A percentile compares a stretch with the other conserved stretches of the same genome.
Conservation (phyloP, 1,140 invertebrate species). For the Panagrolaimus sp. region DNA sequence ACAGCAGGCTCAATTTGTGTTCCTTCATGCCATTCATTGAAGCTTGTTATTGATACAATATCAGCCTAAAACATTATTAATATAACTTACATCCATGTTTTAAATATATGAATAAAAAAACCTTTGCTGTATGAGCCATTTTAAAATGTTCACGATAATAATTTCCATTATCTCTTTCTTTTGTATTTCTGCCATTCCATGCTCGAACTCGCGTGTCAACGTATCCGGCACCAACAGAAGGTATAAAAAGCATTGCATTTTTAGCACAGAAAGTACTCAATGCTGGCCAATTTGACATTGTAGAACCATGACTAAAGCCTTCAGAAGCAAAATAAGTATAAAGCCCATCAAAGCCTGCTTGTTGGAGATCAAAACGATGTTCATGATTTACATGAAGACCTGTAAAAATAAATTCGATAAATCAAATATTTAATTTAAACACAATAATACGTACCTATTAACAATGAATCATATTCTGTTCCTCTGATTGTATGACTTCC, state of each 20-base stretch:
- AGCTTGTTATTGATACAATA: conserved; percentile 62
- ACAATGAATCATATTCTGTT: conserved; percentile 60
- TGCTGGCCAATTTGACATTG: conserved; percentile 59
- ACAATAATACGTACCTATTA: conserved; percentile 55
- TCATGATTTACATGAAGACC: conserved; percentile 59
- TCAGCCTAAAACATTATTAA: conserved; percentile 49
- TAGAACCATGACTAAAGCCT: conserved; percentile 61
- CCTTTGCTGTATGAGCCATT: conserved; percentile 55
- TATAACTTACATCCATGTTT: not conserved
- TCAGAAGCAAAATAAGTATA: conserved; percentile 64
- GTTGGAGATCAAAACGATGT: conserved; percentile 54
- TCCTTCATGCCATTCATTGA: conserved; percentile 65
- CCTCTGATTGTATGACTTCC: conserved; percentile 56
- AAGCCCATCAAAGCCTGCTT: conserved; percentile 61
- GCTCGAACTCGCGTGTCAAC: conserved; percentile 61
- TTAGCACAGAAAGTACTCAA: conserved; percentile 56
- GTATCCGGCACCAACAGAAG: conserved; percentile 62
- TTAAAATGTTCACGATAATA: conserved; percentile 60
- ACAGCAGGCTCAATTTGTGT: conserved; percentile 63
- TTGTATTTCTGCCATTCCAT: conserved; percentile 61
- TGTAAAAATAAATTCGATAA: conserved; percentile 22
- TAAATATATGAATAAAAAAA: not conserved
- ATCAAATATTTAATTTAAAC: not conserved
- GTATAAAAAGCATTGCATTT: conserved; percentile 60
- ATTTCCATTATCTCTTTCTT: conserved; percentile 58